Conservation (phyloP, 2,888 invertebrate genomes). For the Drosophila eohydei region DNA sequence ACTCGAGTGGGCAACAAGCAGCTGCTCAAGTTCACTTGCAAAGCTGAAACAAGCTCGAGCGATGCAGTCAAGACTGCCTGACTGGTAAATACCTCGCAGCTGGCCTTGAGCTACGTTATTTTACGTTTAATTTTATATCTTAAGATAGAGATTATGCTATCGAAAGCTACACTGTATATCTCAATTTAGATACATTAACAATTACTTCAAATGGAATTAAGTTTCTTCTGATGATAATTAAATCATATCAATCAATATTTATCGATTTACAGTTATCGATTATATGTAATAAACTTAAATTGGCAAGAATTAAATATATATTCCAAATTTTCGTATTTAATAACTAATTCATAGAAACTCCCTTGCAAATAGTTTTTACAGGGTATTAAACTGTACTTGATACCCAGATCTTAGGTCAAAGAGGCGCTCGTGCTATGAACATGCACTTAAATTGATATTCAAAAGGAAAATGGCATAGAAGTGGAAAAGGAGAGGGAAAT, state of each 20-base stretch:
- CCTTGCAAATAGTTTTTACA: not conserved
- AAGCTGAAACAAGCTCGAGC: not conserved
- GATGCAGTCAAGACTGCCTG: not conserved
- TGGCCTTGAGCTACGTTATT: no score
- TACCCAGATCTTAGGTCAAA: not conserved
- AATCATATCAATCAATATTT: not conserved
- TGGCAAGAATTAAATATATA: not conserved
- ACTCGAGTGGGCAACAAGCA: slow-evolving; percentile 3
- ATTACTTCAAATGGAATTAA: not conserved
- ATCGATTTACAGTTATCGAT: not conserved
- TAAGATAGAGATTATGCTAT: no score
- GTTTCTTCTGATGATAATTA: not conserved
- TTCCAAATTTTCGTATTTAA: not conserved
- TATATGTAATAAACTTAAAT: not conserved
- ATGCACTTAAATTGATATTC: not conserved
- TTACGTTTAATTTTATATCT: no score
- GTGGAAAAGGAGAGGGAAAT: slow-evolving; percentile 4
- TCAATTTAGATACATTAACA: not conserved
- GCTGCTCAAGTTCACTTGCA: not conserved
- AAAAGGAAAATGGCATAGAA: not conserved
- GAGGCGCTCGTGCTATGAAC: not conserved
- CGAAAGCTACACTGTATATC: not conserved
- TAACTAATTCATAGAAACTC: no score
- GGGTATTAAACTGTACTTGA: not conserved
- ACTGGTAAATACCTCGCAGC: not conserved